Percentiles rank a stretch among this genome's conserved stretches.
These are phyloP conservation scores for Ahaetulla prasina DNA, from an alignment of 2,113 vertebrate species.

Conservation along the genomic window DNA sequence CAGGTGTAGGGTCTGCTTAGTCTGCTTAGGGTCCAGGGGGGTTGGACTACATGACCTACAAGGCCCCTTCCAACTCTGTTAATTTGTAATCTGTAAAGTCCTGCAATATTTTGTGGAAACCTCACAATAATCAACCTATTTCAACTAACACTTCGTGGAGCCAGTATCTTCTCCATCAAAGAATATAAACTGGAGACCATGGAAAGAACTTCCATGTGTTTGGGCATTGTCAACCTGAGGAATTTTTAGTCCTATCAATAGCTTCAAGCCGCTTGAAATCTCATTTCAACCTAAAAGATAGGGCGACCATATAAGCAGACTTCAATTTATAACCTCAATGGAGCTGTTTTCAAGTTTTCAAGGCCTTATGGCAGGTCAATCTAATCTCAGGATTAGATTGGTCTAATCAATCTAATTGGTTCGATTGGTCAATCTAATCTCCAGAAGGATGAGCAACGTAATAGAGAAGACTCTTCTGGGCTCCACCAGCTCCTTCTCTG, in stretches of 20 bases:
- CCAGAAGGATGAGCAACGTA: not conserved
- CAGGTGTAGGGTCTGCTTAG: no score
- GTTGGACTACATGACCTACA: no score
- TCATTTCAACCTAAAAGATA: not conserved
- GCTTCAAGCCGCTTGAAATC: not conserved
- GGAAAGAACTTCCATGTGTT: conserved; percentile 37
- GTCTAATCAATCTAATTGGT: no score
- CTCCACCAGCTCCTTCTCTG: not conserved
- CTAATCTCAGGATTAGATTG: no score
- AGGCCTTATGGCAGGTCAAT: not conserved
- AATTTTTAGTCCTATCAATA: conserved; percentile 34
- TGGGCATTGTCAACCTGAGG: conserved; percentile 32
- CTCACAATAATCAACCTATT: not conserved
- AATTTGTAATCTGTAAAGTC: not conserved
- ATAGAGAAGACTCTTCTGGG: not conserved
- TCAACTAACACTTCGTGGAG: not conserved
- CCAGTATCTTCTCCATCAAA: not conserved
- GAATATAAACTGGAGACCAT: not conserved
- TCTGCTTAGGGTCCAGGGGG: no score
- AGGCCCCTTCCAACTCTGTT: no score
- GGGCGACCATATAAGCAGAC: not conserved
- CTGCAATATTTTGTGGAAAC: not conserved
- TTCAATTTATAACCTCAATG: no score
- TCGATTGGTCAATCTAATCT: not conserved
- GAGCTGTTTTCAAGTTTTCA: not conserved